These are phyloP conservation scores for Apodemus sylvaticus DNA, from an alignment of 2,113 vertebrate species.

Conservation along the genomic window DNA sequence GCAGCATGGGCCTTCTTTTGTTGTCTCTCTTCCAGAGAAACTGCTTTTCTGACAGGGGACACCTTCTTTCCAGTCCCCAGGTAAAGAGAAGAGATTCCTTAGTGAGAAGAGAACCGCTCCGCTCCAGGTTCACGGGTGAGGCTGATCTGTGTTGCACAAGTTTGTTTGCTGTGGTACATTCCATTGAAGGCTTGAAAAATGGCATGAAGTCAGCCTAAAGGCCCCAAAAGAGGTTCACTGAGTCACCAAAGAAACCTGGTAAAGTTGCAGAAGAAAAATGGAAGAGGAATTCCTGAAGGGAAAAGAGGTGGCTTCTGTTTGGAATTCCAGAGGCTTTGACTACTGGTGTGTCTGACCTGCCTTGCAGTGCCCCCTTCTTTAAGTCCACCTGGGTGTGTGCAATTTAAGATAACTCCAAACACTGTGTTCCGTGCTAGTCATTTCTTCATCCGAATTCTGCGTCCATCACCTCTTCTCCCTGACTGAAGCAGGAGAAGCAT, in stretches of 20 bases:
- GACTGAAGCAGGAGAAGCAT: not conserved
- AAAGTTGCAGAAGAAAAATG: not conserved
- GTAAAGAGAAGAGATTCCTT: not conserved
- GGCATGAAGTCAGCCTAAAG: too few relatives aligned
- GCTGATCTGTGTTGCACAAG: not conserved
- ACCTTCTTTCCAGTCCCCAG: not conserved
- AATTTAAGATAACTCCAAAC: not conserved
- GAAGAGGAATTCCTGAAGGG: not conserved
- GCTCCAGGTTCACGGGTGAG: rapidly evolving
- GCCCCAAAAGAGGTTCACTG: not conserved
- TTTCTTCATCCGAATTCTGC: not conserved
- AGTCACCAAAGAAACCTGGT: not conserved
- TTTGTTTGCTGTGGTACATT: not conserved
- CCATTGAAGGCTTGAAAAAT: not conserved
- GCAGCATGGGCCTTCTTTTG: not conserved
- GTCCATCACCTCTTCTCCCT: not conserved
- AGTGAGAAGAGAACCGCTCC: not conserved
- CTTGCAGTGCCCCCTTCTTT: not conserved
- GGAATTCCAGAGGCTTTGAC: not conserved
- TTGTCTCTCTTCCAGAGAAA: not conserved
- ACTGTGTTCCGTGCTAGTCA: not conserved
- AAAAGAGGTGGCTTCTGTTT: not conserved
- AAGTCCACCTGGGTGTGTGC: not conserved
- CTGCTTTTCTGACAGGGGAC: not conserved
- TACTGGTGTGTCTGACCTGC: not conserved